Evolutionary conservation across 2,113 vertebrate species (phyloP), one percentile per base, ranked within the genome.

Genomic region (Leuciscus idus): DNA sequence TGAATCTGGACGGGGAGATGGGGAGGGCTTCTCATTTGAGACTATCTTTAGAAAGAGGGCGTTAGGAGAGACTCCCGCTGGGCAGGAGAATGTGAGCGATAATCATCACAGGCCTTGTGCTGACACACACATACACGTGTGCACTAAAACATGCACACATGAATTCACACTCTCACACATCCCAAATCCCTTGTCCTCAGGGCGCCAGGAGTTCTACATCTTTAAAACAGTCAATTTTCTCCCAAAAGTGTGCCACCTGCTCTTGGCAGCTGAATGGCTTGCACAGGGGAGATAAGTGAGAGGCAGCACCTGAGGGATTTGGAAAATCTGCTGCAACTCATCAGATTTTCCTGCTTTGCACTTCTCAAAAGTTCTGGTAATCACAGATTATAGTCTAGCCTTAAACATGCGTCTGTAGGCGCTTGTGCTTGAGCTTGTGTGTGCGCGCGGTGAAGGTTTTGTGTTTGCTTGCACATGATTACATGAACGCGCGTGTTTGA

Each of bases 251-350:
- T 94, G 92, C 92, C 94, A 95, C 94, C 93, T 94, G 94, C 92
- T 92, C 93, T 92, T 93, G 93, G 93, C 93, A 92, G 92, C 93
- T 94, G 93, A 93, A 92, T 86, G 90, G 90, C 93, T 94, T 93
- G 92, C 92, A 95, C 93, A 92, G 91, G 93, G 68, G 92, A 94
- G 94, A 94, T 94, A 95, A 95, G 94, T 95, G 93, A 94, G 91
- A 91, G 91, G 90, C 93, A 90, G 91, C 93, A 95, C 94, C 94
- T 93, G 91, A 93, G 94, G 93, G 94, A 95, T 93, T 94, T 94
- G 91, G 91, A 92, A 93, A 94, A 94, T 94, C 92, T 94, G 93
- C 93, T 92, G 93, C 92, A 91, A 90, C 94, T 93, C 93, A 93
- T 94, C 93, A 95, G 92, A 94, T 94, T 94, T 93, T 92, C 89